phyloP scores from a whole-genome alignment of 2,113 vertebrate species.

The Petroica traversi region DNA sequence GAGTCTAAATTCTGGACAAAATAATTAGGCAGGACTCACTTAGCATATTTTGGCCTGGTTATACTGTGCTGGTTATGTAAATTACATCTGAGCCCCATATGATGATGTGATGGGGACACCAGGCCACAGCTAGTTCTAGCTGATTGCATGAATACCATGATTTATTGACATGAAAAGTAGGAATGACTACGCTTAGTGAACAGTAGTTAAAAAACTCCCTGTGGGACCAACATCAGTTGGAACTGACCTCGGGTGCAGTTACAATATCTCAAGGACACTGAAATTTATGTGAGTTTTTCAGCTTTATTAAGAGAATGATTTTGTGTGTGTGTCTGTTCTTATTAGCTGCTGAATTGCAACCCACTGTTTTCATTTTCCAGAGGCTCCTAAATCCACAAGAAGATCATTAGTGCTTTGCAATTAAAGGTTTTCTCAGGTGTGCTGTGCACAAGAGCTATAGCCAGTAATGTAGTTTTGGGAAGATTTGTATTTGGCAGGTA shows the following conservation, averaged over 20 bases:
- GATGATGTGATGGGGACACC: not conserved
- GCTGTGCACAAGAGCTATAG: not conserved
- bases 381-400: not conserved
- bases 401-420: not conserved
- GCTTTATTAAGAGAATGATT: not conserved
- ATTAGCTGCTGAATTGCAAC: not conserved
- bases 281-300: not conserved
- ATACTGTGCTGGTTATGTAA: not conserved
- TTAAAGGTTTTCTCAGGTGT: slow-evolving; percentile 5
- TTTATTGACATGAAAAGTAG: not conserved
- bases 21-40: not conserved
- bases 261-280: not conserved
- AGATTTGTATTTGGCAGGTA: not conserved
- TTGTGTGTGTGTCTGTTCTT: not conserved
- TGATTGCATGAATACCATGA: not conserved
- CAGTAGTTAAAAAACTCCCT: not conserved
- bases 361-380: not conserved
- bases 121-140: not conserved
- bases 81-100: not conserved
- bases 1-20: not conserved
- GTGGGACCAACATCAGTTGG: not conserved
- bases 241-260: not conserved
- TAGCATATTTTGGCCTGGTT: not conserved
- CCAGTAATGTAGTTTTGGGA: not conserved
- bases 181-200: not conserved